Conservation (phyloP, 2,888 invertebrate genomes). For the Hirtodrosophila cameraria region DNA sequence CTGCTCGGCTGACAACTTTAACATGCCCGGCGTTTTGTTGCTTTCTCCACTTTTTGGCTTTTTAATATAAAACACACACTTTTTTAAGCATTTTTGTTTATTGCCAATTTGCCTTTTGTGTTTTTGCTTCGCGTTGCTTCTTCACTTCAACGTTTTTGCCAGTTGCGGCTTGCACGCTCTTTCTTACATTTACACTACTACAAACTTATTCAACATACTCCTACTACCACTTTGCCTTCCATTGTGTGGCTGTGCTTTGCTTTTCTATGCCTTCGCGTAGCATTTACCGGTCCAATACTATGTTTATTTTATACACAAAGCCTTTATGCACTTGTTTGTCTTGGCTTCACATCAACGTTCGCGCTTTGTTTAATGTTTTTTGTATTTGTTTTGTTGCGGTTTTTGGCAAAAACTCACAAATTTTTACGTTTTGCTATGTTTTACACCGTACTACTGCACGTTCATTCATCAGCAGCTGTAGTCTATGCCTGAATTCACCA, state of each 20-base stretch:
- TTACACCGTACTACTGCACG: constrained; percentile 70
- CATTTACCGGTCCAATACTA: constrained; percentile 45
- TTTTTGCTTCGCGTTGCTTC: constrained; percentile 40
- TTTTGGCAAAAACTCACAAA: constrained; percentile 40
- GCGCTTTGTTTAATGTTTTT: constrained; percentile 10
- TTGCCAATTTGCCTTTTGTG: constrained; percentile 36
- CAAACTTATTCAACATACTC: constrained; percentile 62
- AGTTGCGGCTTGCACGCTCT: constrained; percentile 56
- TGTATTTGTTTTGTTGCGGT: constrained; percentile 38
- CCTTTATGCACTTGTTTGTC: not conserved
- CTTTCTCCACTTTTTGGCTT: constrained; percentile 1
- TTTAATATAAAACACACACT: constrained; percentile 7
- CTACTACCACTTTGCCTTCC: constrained; percentile 55
- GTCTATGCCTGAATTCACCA: constrained; percentile 35
- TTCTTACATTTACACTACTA: constrained; percentile 72
- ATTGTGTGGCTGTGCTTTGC: constrained; percentile 41
- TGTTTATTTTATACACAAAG: constrained; percentile 1
- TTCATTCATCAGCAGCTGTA: constrained; percentile 74
- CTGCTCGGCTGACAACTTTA: constrained; percentile 35
- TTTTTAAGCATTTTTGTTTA: constrained; percentile 16
- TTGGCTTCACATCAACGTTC: not conserved
- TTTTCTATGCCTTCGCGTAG: constrained; percentile 20
- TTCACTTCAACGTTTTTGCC: constrained; percentile 36
- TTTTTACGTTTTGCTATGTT: constrained; percentile 61
- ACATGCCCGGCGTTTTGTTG: constrained; percentile 60